Conservation (phyloP, 2,113 vertebrate genomes). For the Hyperopisus bebe region DNA sequence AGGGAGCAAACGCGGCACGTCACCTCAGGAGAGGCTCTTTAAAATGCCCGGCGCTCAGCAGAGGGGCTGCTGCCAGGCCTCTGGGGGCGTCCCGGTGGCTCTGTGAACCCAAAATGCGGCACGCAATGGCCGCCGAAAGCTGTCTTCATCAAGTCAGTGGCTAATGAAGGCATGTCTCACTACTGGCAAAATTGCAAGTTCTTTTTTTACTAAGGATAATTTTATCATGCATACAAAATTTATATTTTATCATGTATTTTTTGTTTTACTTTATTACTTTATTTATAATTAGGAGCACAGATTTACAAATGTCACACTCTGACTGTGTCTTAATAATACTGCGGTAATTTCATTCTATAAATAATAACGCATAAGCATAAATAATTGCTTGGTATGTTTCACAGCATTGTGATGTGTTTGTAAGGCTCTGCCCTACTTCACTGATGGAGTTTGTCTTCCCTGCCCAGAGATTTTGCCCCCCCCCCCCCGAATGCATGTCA, state of each 20-base stretch:
- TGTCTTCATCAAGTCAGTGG: neutral
- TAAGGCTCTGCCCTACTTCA: neutral
- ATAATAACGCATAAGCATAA: neutral
- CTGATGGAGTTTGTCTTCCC: neutral
- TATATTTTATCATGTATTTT: neutral
- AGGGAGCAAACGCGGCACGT: constrained; percentile 46
- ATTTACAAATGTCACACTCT: neutral
- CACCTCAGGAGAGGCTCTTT: constrained; percentile 44
- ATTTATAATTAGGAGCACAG: neutral
- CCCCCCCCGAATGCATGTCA: neutral
- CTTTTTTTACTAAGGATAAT: neutral
- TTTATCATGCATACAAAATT: neutral
- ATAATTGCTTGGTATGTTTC: neutral
- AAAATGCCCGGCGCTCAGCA: constrained; percentile 53
- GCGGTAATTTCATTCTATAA: neutral
- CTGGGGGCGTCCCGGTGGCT: neutral
- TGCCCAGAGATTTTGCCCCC: neutral
- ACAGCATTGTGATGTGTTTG: neutral
- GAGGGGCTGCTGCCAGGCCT: constrained; percentile 33
- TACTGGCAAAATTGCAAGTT: neutral
- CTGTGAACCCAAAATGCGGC: neutral
- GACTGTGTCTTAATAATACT: neutral
- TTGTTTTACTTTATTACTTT: neutral
- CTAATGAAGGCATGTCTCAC: neutral
- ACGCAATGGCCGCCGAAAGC: neutral